Percentiles rank a stretch among this genome's conserved stretches.
phyloP scores from a whole-genome alignment of 1,140 invertebrate genomes.

The Drosophila serrata region DNA sequence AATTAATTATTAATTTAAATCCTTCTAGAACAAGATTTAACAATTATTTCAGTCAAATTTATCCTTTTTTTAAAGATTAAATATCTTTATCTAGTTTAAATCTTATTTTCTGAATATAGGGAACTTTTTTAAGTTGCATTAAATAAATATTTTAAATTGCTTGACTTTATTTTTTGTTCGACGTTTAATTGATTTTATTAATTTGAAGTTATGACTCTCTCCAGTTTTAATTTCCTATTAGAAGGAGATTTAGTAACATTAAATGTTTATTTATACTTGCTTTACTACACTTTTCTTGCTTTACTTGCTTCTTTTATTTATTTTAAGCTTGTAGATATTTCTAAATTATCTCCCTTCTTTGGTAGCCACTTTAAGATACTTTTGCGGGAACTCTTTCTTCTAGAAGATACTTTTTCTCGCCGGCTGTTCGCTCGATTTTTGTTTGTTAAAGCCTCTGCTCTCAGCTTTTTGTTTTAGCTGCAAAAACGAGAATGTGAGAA shows the following conservation, averaged over 20 bases:
- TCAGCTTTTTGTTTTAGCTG: slow-evolving; percentile 25
- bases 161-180: too few species aligned
- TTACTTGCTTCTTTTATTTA: background rate
- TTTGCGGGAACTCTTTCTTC: background rate
- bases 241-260: background rate
- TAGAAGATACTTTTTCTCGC: slow-evolving; percentile 12
- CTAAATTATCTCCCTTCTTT: background rate
- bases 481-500: slow-evolving; percentile 50
- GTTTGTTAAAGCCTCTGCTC: slow-evolving; percentile 3
- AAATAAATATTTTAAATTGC: too few species aligned
- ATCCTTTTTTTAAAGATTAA: too few species aligned
- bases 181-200: background rate
- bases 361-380: slow-evolving; percentile 3
- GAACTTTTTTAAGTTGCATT: too few species aligned
- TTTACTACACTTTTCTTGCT: background rate
- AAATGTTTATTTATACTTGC: background rate
- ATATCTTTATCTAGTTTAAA: too few species aligned
- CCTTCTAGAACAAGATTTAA: too few species aligned
- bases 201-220: background rate
- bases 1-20: background rate
- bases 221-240: background rate
- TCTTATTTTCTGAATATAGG: too few species aligned
- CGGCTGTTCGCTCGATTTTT: slow-evolving; percentile 1
- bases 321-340: background rate
- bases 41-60: too few species aligned